Conservation (phyloP, 2,888 invertebrate genomes). For the Lysandra bellargus region DNA sequence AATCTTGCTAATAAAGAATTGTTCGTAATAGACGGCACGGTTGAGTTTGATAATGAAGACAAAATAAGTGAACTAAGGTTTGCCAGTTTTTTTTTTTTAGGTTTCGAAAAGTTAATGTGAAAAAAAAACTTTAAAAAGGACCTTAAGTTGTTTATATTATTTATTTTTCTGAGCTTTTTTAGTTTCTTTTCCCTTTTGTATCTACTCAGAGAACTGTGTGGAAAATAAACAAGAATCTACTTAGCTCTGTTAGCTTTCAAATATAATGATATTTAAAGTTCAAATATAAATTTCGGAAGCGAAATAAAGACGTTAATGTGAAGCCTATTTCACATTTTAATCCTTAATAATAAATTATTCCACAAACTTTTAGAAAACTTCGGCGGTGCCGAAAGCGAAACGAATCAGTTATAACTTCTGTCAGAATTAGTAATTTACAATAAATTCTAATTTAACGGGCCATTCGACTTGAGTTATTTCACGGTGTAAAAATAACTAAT, state of each 20-base stretch:
- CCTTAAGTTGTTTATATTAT: too few relatives aligned
- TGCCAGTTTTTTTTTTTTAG: too few relatives aligned
- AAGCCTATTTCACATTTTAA: neutral
- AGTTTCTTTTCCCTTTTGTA: neutral
- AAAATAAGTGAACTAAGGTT: too few relatives aligned
- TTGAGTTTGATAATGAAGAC: too few relatives aligned
- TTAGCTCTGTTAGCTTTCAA: neutral
- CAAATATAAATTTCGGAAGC: neutral
- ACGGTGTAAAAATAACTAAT: slow-evolving; percentile 11
- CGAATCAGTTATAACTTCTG: slow-evolving; percentile 25
- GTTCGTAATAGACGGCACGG: too few relatives aligned
- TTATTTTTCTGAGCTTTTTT: neutral
- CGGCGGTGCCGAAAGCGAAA: neutral
- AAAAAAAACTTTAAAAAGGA: too few relatives aligned
- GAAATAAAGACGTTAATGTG: neutral
- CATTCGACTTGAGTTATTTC: slow-evolving; percentile 10
- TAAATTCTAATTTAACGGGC: slow-evolving; percentile 18
- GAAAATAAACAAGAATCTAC: neutral
- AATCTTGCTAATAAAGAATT: too few relatives aligned
- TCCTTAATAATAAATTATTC: neutral
- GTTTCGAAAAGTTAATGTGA: too few relatives aligned
- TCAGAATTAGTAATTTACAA: slow-evolving; percentile 10
- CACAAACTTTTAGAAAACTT: neutral
- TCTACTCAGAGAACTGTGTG: too few relatives aligned
- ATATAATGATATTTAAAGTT: neutral